Evolutionary conservation across 2,113 vertebrate species (phyloP).

Genomic region (Hippopotamus amphibius): DNA sequence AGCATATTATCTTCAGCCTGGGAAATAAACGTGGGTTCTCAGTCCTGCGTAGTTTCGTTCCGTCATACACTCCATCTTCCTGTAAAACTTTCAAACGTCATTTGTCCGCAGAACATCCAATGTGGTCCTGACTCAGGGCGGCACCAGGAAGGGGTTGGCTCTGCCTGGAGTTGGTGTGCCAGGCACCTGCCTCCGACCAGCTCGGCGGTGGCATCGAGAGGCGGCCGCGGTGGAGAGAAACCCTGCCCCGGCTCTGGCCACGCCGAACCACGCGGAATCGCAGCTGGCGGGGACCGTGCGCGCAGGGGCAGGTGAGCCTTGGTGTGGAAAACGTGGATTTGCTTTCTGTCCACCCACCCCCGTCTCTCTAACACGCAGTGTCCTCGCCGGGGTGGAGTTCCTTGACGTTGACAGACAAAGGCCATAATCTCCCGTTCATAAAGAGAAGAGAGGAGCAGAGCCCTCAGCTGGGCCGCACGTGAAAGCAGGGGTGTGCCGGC

Average conservation of each 20-base stretch:
- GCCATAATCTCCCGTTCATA: not conserved
- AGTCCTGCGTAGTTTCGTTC: too few relatives aligned
- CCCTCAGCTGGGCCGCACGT: not conserved
- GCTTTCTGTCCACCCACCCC: not conserved
- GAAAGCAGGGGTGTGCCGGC: too few relatives aligned
- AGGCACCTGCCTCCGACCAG: not conserved
- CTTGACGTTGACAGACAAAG: not conserved
- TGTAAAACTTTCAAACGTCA: not conserved
- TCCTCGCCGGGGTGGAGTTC: not conserved
- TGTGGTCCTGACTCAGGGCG: too few relatives aligned
- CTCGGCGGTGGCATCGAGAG: fast-evolving
- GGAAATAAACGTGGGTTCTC: too few relatives aligned
- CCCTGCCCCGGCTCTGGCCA: too few relatives aligned
- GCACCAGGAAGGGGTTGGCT: not conserved
- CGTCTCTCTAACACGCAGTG: fast-evolving
- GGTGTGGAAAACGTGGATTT: not conserved
- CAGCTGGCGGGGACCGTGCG: too few relatives aligned
- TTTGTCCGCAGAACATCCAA: fast-evolving
- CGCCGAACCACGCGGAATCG: too few relatives aligned
- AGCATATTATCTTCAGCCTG: too few relatives aligned
- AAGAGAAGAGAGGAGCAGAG: not conserved
- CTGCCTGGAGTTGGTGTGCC: too few relatives aligned
- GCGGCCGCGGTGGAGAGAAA: too few relatives aligned
- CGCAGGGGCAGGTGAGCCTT: too few relatives aligned
- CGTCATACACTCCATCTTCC: fast-evolving